phyloP scores from a whole-genome alignment of 2,888 invertebrate genomes.

The Amphipyra berbera region DNA sequence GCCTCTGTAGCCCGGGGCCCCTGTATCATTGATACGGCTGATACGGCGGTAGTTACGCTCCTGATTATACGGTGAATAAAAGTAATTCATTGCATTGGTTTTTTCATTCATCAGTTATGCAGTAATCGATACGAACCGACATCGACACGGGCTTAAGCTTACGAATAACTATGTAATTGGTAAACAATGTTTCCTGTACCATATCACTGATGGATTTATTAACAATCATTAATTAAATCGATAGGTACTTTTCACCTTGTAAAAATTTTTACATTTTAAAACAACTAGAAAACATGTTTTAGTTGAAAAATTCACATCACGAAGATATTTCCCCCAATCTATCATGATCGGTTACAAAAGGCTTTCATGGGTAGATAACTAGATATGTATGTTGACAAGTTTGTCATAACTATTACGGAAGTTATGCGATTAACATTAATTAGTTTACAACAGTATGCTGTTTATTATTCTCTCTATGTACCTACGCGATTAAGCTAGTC shows the following conservation, averaged over 20 bases:
- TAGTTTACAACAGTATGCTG: slow-evolving; percentile 16
- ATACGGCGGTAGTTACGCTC: too few relatives aligned
- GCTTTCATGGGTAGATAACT: not conserved
- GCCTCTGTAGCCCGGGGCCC: too few relatives aligned
- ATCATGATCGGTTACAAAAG: not conserved
- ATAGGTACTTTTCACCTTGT: not conserved
- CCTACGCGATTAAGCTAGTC: slow-evolving; percentile 34
- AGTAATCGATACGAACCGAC: slow-evolving; percentile 40
- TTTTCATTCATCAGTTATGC: slow-evolving; percentile 35
- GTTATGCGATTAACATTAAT: slow-evolving; percentile 40
- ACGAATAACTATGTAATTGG: slow-evolving; percentile 23
- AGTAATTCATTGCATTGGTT: slow-evolving; percentile 2
- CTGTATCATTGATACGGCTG: too few relatives aligned
- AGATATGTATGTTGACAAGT: slow-evolving; percentile 6
- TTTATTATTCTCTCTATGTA: slow-evolving; percentile 49
- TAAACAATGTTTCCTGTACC: slow-evolving; percentile 42
- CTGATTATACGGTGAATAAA: slow-evolving; percentile 12
- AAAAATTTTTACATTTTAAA: not conserved
- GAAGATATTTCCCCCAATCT: slow-evolving; percentile 2
- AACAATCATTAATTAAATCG: slow-evolving; percentile 3
- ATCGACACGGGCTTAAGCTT: slow-evolving; percentile 31
- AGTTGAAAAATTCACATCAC: not conserved
- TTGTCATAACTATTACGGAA: slow-evolving; percentile 18
- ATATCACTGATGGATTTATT: not conserved
- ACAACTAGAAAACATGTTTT: not conserved